Conservation (phyloP, 2,888 invertebrate genomes). For the Cephus pygmeus region DNA sequence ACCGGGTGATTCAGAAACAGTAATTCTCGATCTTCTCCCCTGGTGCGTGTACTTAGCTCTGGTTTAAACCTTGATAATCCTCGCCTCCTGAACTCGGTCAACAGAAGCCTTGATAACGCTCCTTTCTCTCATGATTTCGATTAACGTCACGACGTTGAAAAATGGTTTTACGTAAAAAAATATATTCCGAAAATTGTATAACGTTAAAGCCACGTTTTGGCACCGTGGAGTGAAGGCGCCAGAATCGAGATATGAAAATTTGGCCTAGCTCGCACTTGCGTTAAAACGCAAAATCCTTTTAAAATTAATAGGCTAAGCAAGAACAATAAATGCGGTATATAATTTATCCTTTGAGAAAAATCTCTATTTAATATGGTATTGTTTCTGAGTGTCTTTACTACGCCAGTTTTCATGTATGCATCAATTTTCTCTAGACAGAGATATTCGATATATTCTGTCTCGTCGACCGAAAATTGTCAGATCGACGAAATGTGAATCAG, state of each 20-base stretch:
- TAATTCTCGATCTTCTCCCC: conserved; percentile 10
- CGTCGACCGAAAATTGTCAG: neutral
- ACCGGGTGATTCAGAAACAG: conserved; percentile 40
- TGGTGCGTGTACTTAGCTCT: neutral
- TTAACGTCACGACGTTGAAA: neutral
- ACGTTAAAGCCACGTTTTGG: neutral
- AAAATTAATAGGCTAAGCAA: neutral
- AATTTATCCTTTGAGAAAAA: neutral
- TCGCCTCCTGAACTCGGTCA: neutral
- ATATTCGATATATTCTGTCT: neutral
- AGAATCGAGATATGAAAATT: neutral
- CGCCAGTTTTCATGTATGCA: neutral
- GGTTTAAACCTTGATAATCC: neutral
- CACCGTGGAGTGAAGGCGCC: neutral
- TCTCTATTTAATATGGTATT: neutral
- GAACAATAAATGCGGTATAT: neutral
- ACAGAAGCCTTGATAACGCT: neutral
- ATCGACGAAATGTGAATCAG: conserved; percentile 49
- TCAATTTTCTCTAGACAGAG: neutral
- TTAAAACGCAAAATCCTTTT: neutral
- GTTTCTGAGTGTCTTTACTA: neutral
- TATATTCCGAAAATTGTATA: neutral
- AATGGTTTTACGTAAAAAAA: neutral
- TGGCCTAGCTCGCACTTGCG: neutral
- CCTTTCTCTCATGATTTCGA: neutral